A percentile compares a stretch with the other conserved stretches of the same genome.
These are phyloP conservation scores for Parazoanthus darwini DNA, from an alignment of 92 coral and sea anemone species.

Conservation along the genomic window DNA sequence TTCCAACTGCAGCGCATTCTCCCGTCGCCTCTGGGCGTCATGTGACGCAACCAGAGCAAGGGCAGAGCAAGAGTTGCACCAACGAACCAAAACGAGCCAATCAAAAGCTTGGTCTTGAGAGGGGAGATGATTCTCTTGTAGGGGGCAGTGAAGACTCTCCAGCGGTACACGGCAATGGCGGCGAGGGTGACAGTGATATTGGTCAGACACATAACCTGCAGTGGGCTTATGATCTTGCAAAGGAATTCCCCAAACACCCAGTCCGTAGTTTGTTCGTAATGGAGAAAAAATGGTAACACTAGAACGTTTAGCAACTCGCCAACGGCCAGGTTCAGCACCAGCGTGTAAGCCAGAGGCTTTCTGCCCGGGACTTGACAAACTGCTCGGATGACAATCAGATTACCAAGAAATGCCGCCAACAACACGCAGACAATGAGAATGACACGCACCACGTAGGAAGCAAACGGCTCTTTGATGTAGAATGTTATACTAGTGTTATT, in stretches of 20 bases:
- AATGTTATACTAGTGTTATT: no score
- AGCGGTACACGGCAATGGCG: neutral
- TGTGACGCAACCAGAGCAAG: neutral
- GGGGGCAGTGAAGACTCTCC: neutral
- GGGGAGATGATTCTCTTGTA: neutral
- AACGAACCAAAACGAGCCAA: conserved; percentile 21
- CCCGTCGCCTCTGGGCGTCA: neutral
- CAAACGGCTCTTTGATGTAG: no score
- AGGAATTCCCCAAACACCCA: neutral
- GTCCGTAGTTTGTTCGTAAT: neutral
- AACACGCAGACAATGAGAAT: no score
- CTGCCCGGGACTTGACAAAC: neutral
- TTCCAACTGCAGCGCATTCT: neutral
- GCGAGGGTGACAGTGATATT: no score
- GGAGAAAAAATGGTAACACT: neutral
- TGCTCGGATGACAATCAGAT: no score
- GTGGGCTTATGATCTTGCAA: neutral
- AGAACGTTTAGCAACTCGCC: neutral
- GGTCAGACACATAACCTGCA: no score
- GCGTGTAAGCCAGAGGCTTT: neutral
- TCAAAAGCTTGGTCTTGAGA: conserved; percentile 9
- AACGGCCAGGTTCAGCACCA: neutral
- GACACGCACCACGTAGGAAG: no score
- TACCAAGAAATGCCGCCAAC: no score
- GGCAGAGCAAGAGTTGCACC: neutral